Conservation (phyloP, 2,888 invertebrate species). For the Stenurella melanura region DNA sequence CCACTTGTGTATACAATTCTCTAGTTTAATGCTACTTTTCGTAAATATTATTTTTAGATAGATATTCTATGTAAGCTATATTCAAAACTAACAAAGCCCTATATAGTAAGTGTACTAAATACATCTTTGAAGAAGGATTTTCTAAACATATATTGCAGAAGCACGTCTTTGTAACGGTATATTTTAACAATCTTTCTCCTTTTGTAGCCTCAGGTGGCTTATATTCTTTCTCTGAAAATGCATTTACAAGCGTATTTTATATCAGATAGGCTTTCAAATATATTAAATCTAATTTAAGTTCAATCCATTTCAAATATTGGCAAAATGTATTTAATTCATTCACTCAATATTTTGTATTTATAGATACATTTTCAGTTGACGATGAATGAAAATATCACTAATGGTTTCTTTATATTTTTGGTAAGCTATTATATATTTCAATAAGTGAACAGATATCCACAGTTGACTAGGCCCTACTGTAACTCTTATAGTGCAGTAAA, state of each 20-base stretch:
- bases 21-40: neutral
- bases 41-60: constrained; percentile 5
- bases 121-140: neutral
- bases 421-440: too few species aligned
- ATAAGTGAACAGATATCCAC: too few species aligned
- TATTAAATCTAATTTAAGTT: neutral
- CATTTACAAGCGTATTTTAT: neutral
- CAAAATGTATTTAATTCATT: neutral
- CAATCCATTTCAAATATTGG: neutral
- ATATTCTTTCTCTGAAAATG: neutral
- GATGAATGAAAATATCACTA: too few species aligned
- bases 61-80: neutral
- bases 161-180: neutral
- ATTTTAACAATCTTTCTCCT: neutral
- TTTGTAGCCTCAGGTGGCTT: neutral
- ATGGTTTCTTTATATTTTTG: too few species aligned
- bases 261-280: neutral
- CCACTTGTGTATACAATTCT: neutral
- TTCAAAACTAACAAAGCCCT: neutral
- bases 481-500: too few species aligned
- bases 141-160: neutral
- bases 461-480: too few species aligned
- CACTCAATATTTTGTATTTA: neutral
- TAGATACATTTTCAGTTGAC: too few species aligned
- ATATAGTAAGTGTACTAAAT: neutral